Evolutionary conservation across 1,140 invertebrate species (phyloP), one percentile per base, ranked within the genome.

Genomic region (Pogonus chalceus): DNA sequence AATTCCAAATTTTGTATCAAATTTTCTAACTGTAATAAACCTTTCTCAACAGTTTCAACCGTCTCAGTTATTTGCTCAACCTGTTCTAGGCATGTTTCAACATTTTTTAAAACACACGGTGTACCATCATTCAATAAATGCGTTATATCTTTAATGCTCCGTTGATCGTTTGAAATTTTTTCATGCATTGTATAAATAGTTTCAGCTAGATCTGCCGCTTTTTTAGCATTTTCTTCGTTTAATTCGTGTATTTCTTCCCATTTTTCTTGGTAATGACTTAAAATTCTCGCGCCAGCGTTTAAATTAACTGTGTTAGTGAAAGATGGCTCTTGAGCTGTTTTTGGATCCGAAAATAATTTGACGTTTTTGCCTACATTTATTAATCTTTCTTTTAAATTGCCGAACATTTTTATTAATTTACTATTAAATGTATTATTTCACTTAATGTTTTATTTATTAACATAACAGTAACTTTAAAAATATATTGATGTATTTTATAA

Each of bases 191-290:
- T 68, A 2, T 67, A 63, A 57, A 84, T 79, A 14, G 76, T 55
- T n/a, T 67, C 62, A 67, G 83, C 81, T 1, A 78, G 74, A 65
- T 74, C 66, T 62, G 78, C 73, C 18, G 79, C 79, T 59, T 73
- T 73, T 54, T 69, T 68, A 1, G 80, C 78, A 71, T 83, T 84
- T 53, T 79, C 72, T 63, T 84, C 80, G 35, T 79, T 76, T 14
- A 79, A 64, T 51, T 76, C 67, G 57, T 85, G 82, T 16, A 85
- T 56, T 55, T 81, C 77, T 57, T 74, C 75, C 84, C 84, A 87
- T 49, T 79, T 70, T 24, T 75, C 66, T 62, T 85, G 81, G 66
- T 80, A 85, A 58, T 79, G 76, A 56, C 76, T 71, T 20, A 83
- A 65, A 50, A 82, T 58, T 57, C 79, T 75, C 7, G 76, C 72